These are phyloP conservation scores for Melitaea athalia DNA, from an alignment of 2,888 invertebrate species.

Conservation along the genomic window DNA sequence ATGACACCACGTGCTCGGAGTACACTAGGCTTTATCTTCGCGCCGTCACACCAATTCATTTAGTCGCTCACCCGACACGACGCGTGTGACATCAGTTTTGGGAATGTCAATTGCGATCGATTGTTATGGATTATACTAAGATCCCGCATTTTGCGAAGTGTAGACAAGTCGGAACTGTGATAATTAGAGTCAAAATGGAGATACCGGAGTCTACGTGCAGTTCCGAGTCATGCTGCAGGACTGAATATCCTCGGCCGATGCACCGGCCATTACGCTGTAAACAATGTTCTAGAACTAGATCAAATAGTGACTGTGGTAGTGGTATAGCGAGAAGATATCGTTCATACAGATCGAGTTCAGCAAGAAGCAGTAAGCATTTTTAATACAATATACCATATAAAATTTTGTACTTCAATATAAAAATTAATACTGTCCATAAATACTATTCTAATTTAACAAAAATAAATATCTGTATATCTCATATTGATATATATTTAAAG, in stretches of 20 bases:
- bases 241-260: slow-evolving; percentile 47
- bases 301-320: slow-evolving; percentile 79
- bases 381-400: background rate
- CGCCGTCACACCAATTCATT: slow-evolving; percentile 71
- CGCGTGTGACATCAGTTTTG: slow-evolving; percentile 74
- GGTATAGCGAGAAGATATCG: slow-evolving; percentile 65
- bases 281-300: slow-evolving; percentile 72
- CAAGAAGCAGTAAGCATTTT: slow-evolving; percentile 74
- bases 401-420: background rate
- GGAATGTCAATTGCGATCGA: slow-evolving; percentile 69
- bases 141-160: slow-evolving; percentile 69
- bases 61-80: slow-evolving; percentile 76
- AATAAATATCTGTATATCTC: no score
- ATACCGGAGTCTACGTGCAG: slow-evolving; percentile 50
- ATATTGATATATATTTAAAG: no score
- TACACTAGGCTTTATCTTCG: slow-evolving; percentile 72
- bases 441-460: background rate
- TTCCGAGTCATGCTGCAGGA: slow-evolving; percentile 47
- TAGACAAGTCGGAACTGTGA: slow-evolving; percentile 69
- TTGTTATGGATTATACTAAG: slow-evolving; percentile 69
- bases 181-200: slow-evolving; percentile 71
- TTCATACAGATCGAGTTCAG: slow-evolving; percentile 65
- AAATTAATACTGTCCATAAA: background rate
- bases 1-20: slow-evolving; percentile 58
- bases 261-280: slow-evolving; percentile 65